A percentile compares a stretch with the other conserved stretches of the same genome.
Conservation (phyloP, 2,797 vertebrate genomes). For the Morus bassanus region DNA sequence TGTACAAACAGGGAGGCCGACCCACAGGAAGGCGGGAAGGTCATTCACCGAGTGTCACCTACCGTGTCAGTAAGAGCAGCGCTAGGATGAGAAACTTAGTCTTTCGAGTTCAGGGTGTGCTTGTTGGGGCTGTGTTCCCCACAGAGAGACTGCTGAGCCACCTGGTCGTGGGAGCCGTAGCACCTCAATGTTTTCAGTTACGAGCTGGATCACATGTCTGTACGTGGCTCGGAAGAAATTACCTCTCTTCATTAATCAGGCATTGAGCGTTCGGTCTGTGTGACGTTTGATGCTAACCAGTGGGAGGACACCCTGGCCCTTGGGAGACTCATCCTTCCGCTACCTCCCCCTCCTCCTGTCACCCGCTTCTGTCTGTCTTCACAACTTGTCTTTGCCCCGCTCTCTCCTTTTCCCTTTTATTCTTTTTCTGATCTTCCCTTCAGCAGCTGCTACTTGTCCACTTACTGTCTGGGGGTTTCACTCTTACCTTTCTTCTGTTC, state of each 20-base stretch:
- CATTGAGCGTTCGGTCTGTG: neutral
- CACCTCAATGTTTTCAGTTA: neutral
- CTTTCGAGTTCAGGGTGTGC: fast-evolving
- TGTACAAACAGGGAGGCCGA: neutral
- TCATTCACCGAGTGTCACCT: neutral
- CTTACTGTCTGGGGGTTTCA: neutral
- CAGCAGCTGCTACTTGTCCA: neutral
- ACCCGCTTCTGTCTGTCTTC: neutral
- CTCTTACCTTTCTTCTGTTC: neutral
- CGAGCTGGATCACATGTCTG: fast-evolving
- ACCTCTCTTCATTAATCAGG: neutral
- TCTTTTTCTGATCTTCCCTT: neutral
- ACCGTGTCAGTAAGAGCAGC: neutral
- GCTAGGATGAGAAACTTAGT: neutral
- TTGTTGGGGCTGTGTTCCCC: neutral
- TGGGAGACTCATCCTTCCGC: neutral
- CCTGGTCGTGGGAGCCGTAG: neutral
- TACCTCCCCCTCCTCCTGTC: neutral
- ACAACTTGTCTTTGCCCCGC: neutral
- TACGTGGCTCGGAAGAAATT: neutral
- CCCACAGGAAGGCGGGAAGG: neutral
- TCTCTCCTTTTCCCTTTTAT: neutral
- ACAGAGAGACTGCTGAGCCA: neutral
- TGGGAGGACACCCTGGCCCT: neutral
- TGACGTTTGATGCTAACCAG: neutral